Conservation (phyloP, 2,797 vertebrate species). For the Darevskia nairensis region DNA sequence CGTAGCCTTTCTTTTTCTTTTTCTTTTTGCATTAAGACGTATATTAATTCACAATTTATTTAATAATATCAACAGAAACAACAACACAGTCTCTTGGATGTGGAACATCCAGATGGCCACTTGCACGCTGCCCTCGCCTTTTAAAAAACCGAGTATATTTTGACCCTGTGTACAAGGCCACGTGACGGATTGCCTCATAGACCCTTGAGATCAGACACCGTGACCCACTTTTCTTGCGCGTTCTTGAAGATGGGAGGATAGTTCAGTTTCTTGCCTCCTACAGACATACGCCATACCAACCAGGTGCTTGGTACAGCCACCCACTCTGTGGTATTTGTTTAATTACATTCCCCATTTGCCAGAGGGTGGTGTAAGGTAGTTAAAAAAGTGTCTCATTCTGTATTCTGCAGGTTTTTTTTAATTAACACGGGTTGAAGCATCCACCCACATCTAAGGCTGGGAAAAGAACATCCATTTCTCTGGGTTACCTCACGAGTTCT, state of each 20-base stretch:
- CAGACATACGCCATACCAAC: background rate
- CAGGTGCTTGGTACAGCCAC: slow-evolving; percentile 12
- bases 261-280: background rate
- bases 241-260: background rate
- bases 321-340: slow-evolving; percentile 27
- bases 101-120: background rate
- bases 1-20: too few species aligned
- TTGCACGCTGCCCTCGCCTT: background rate
- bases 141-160: background rate
- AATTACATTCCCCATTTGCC: slow-evolving; percentile 29
- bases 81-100: background rate
- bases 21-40: too few species aligned
- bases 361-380: background rate
- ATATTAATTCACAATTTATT: too few species aligned
- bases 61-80: too few species aligned
- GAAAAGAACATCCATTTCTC: background rate
- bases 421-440: slow-evolving; percentile 17
- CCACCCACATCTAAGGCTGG: slow-evolving; percentile 19
- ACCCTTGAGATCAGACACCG: background rate
- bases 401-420: slow-evolving; percentile 20
- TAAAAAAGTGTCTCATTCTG: background rate
- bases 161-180: background rate
- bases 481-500: background rate
- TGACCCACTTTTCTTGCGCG: background rate
- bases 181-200: background rate